Conservation (phyloP, 2,888 invertebrate genomes). For the Ellobium chinense region DNA sequence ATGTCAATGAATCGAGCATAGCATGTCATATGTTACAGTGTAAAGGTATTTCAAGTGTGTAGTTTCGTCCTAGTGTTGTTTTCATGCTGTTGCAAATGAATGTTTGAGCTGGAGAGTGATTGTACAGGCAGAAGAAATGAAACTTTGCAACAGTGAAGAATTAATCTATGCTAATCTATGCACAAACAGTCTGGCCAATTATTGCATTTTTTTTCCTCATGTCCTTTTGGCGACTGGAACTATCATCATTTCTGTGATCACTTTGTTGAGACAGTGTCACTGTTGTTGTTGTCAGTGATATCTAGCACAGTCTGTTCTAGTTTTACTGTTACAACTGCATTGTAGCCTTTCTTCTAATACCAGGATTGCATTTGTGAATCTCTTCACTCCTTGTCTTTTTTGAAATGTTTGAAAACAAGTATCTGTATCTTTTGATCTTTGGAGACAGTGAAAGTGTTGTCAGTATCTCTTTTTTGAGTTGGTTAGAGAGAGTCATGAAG, state of each 20-base stretch:
- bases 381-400: conserved; percentile 34
- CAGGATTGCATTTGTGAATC: conserved; percentile 35
- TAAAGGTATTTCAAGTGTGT: not conserved
- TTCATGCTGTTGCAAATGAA: not conserved
- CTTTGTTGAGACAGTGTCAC: conserved; percentile 21
- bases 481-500: too few species aligned
- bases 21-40: too few species aligned
- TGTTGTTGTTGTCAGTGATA: conserved; percentile 20
- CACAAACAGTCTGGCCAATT: conserved; percentile 15
- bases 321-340: conserved; percentile 19
- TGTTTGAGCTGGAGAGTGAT: not conserved
- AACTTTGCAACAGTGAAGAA: conserved; percentile 5
- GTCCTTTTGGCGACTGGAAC: not conserved
- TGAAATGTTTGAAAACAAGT: not conserved
- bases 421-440: not conserved
- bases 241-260: conserved; percentile 32
- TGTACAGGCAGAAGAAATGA: not conserved
- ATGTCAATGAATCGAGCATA: not conserved
- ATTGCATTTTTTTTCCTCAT: not conserved
- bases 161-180: conserved; percentile 34
- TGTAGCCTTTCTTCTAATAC: conserved; percentile 35
- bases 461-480: too few species aligned
- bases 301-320: conserved; percentile 16
- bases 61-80: not conserved
- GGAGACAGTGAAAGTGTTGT: too few species aligned